Percentiles rank a stretch among this genome's conserved stretches.
These are phyloP conservation scores for Hassar affinis DNA, from an alignment of 2,113 vertebrate species.

Conservation along the genomic window DNA sequence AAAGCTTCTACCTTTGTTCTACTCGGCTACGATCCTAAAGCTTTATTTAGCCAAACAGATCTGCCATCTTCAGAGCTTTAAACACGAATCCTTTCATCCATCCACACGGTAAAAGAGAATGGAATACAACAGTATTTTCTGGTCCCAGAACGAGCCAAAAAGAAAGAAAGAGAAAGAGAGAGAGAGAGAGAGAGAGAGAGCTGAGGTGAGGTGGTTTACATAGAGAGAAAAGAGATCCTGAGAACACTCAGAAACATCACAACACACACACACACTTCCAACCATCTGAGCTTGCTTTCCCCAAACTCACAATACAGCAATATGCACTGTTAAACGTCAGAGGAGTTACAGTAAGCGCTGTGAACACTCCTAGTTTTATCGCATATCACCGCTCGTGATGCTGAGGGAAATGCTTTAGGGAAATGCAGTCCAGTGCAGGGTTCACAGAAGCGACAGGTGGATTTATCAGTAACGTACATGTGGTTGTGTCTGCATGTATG, in stretches of 20 bases:
- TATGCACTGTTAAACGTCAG: not conserved
- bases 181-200: slow-evolving; percentile 1
- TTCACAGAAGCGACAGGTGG: slow-evolving; percentile 34
- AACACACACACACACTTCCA: not conserved
- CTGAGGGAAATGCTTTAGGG: not conserved
- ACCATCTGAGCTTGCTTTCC: slow-evolving; percentile 8
- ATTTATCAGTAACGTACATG: slow-evolving; percentile 6
- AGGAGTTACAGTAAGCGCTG: not conserved
- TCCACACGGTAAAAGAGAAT: not conserved
- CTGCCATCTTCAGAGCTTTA: not conserved
- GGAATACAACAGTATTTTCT: slow-evolving; percentile 30
- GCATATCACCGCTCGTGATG: not conserved
- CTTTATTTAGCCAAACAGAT: not conserved
- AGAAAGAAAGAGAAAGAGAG: slow-evolving; percentile 35
- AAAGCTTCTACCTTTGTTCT: not conserved
- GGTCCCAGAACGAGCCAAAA: slow-evolving; percentile 33
- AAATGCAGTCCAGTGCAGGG: slow-evolving; percentile 25
- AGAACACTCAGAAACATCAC: slow-evolving; percentile 30
- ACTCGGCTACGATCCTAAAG: not conserved
- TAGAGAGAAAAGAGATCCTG: slow-evolving; percentile 35
- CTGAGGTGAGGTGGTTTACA: slow-evolving; percentile 45
- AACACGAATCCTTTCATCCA: slow-evolving; percentile 25
- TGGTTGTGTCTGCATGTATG: slow-evolving; percentile 3
- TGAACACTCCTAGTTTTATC: not conserved
- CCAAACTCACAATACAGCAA: not conserved